Conservation (phyloP, 2,113 vertebrate genomes). For the Oncorhynchus tshawytscha region DNA sequence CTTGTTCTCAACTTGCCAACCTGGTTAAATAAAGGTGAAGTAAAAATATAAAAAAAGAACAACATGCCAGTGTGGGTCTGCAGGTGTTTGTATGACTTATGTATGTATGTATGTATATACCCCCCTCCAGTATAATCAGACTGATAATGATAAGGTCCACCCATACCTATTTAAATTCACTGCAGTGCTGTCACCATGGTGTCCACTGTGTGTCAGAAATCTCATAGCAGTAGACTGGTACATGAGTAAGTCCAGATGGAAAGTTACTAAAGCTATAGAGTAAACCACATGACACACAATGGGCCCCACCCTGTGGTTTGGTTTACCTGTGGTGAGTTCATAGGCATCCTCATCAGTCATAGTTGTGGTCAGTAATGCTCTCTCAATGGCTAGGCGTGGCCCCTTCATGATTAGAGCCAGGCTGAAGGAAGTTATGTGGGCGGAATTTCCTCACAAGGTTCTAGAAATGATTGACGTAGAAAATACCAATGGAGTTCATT, state of each 20-base stretch:
- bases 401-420: not conserved
- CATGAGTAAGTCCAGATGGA: conserved; percentile 35
- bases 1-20: too few relatives aligned
- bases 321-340: conserved; percentile 37
- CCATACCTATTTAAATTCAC: too few relatives aligned
- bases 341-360: not conserved
- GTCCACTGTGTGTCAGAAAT: not conserved
- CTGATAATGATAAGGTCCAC: too few relatives aligned
- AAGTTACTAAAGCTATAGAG: conserved; percentile 31
- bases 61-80: not conserved
- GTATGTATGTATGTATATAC: too few relatives aligned
- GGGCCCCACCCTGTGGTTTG: conserved; percentile 41
- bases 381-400: conserved; percentile 8
- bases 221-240: not conserved
- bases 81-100: not conserved
- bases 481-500: too few relatives aligned
- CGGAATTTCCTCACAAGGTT: not conserved
- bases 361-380: conserved; percentile 10
- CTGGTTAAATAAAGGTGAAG: too few relatives aligned
- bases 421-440: not conserved
- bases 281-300: too few relatives aligned
- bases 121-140: too few relatives aligned
- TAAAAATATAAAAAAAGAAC: too few relatives aligned
- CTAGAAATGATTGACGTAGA: not conserved
- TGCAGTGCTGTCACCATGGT: too few relatives aligned